Base-by-base conservation (phyloP, 2,113 vertebrate genomes). In the Notechis scutatus region DNA sequence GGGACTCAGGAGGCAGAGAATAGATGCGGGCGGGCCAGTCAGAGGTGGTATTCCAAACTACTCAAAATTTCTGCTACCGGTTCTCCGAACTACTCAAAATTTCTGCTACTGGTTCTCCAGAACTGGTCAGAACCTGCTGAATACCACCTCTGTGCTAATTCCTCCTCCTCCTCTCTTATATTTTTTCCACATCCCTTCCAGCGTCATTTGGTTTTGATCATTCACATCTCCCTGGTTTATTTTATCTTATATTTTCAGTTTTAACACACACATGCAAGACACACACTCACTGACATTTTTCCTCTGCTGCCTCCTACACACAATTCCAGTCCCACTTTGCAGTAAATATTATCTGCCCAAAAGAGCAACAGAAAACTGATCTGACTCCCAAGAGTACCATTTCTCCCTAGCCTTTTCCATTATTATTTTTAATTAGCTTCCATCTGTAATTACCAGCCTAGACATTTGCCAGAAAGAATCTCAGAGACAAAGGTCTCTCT, bases 291-390 rank as follows among this genome's bases (percentile, higher is more conserved):
- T 85, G 18, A 59, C 56, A 69, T 85, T n/a, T 5, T 14, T 34
- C 15, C 54, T 61, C 18, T 10, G 26, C 89, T 21, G n/a, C 91
- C 88, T 93, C 93, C 93, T 85, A 61, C 91, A 92, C 90, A 89
- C 69, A 10, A 45, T n/a, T 86, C 56, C 12, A 5, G 61, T 42
- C 50, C 69, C 47, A 47, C 91, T 94, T 92, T 94, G 93, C 91
- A 94, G 74, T 94, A 94, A 94, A 94, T 94, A 94, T 55, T 87
- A 87, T 92, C 91, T 90, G 91, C 57, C 91, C 91, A 92, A 94
- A 90, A 26, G 88, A 94, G 26, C 93, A 94, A 94, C 55, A 14
- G 90, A 87, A 47, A 45, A 24, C 47, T 23, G 18, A 47, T 89
- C 64, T 9, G 29, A 64, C n/a, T 94, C 93, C 87, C 74, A 26